Conservation (phyloP, 1,140 invertebrate species). For the Oreohelix idahoensis region DNA sequence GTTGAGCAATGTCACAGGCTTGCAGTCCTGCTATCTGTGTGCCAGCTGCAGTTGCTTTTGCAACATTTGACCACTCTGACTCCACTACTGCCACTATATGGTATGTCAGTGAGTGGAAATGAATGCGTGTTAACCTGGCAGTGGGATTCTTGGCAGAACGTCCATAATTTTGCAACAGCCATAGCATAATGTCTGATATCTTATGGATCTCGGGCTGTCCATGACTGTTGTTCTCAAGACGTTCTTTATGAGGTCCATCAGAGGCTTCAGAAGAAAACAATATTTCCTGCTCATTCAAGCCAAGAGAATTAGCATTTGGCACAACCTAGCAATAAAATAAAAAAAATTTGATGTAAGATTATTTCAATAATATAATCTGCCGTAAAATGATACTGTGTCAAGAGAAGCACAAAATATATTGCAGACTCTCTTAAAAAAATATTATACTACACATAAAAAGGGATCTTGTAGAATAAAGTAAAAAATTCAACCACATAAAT, state of each 20-base stretch:
- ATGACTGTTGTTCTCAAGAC: constrained; percentile 56
- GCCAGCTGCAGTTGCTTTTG: constrained; percentile 72
- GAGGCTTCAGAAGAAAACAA: constrained; percentile 70
- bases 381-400: too few species aligned
- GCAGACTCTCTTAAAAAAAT: too few species aligned
- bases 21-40: constrained; percentile 72
- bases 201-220: constrained; percentile 67
- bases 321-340: constrained; percentile 67
- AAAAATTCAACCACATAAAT: too few species aligned
- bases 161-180: constrained; percentile 72
- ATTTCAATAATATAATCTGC: too few species aligned
- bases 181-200: constrained; percentile 74
- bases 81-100: constrained; percentile 72
- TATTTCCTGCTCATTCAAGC: constrained; percentile 74
- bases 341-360: too few species aligned
- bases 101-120: constrained; percentile 75
- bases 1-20: constrained; percentile 69
- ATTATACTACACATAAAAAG: too few species aligned
- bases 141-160: constrained; percentile 62
- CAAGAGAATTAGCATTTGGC: constrained; percentile 71
- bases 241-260: constrained; percentile 70
- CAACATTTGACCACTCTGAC: constrained; percentile 71
- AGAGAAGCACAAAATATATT: too few species aligned
- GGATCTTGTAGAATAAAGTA: too few species aligned
- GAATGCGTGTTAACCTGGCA: constrained; percentile 72